A percentile compares a stretch with the other conserved stretches of the same genome.
phyloP scores from a whole-genome alignment of 2,888 invertebrate species.

The Lepidonotus clava region DNA sequence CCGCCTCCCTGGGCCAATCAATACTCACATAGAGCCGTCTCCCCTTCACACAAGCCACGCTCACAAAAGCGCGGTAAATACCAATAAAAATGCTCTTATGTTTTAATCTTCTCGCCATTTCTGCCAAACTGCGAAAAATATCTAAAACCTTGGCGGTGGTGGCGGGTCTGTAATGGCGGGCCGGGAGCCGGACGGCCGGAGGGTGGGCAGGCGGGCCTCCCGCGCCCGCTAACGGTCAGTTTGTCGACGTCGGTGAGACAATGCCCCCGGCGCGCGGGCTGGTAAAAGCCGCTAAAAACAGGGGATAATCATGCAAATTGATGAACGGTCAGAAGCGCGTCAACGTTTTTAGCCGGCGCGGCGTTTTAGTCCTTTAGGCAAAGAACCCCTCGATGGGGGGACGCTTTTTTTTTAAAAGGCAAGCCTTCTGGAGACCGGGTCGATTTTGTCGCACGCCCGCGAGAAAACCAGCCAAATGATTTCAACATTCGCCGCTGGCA shows the following conservation, averaged over 20 bases:
- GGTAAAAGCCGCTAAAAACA: slow-evolving; percentile 14
- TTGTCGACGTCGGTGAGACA: no score
- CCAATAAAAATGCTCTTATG: slow-evolving; percentile 19
- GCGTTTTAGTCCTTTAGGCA: background rate
- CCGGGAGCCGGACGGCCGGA: no score
- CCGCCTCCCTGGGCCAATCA: background rate
- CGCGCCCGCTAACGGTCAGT: no score
- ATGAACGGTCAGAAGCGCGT: background rate
- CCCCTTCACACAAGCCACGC: background rate
- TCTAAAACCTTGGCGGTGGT: background rate
- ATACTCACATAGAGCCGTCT: background rate
- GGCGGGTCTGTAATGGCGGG: no score
- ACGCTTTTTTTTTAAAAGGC: background rate
- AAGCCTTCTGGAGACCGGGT: background rate
- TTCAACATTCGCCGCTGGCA: background rate
- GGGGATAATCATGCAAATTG: slow-evolving; percentile 24
- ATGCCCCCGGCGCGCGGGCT: no score
- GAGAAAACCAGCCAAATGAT: background rate
- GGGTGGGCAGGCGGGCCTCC: no score
- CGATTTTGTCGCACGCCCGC: background rate
- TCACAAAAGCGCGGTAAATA: background rate
- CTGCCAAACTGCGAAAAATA: background rate
- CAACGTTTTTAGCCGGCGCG: background rate
- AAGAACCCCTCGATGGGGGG: background rate
- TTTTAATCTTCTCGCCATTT: background rate